phyloP scores from a whole-genome alignment of 2,888 invertebrate species.

The Tenthredo livida region DNA sequence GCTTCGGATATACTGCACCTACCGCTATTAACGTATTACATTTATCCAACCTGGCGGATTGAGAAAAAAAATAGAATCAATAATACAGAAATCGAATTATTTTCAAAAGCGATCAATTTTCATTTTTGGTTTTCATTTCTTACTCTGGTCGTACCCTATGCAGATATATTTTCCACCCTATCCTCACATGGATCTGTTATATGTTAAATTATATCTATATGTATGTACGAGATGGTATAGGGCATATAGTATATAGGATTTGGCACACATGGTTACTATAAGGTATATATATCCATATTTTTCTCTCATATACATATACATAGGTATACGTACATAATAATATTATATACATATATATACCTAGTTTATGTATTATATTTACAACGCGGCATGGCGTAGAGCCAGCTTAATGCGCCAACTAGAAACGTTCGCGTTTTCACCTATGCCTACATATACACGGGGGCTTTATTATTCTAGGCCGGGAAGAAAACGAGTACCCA shows the following conservation, averaged over 20 bases:
- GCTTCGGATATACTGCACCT: no score
- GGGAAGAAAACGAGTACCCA: neutral
- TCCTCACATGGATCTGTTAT: neutral
- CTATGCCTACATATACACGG: no score
- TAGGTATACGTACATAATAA: neutral
- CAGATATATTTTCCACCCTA: neutral
- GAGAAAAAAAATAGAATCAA: no score
- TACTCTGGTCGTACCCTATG: no score
- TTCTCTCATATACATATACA: neutral
- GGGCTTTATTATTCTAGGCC: slow-evolving; percentile 3
- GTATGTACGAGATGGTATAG: neutral
- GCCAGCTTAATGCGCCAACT: slow-evolving; percentile 36
- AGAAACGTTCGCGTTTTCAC: neutral
- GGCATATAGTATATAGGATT: neutral
- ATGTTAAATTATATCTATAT: neutral
- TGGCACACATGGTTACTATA: neutral
- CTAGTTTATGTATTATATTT: neutral
- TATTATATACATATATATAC: neutral
- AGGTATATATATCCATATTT: neutral
- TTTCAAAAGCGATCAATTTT: no score
- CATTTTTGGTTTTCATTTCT: no score
- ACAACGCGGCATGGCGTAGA: slow-evolving; percentile 23
- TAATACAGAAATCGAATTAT: no score
- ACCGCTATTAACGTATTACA: no score
- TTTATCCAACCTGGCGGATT: no score